A percentile compares a stretch with the other conserved stretches of the same genome.
Conservation (phyloP, 2,888 invertebrate species). For the Ichneumoninae sp. region DNA sequence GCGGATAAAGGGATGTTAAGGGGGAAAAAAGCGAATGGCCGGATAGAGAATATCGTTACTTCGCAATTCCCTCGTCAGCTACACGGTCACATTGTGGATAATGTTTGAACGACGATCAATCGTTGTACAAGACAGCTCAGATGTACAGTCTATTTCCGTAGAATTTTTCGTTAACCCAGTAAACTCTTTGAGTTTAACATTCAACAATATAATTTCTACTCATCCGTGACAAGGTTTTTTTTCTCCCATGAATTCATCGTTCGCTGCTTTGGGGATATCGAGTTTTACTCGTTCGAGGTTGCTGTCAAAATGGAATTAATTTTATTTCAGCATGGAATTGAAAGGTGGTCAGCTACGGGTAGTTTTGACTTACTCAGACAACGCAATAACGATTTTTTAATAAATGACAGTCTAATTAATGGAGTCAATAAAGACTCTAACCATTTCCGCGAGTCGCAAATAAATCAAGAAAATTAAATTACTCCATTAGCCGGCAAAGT, state of each 20-base stretch:
- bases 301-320: neutral
- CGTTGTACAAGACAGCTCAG: neutral
- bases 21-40: neutral
- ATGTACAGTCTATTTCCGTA: neutral
- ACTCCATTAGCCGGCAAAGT: neutral
- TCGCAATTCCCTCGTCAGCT: neutral
- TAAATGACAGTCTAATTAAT: neutral
- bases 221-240: neutral
- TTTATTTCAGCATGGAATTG: neutral
- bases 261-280: neutral
- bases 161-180: neutral
- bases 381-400: neutral
- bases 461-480: neutral
- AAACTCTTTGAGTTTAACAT: neutral
- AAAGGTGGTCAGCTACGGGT: neutral
- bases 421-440: neutral
- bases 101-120: neutral
- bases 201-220: neutral
- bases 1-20: conserved; percentile 26
- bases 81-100: neutral
- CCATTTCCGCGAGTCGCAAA: neutral
- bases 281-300: too few relatives aligned
- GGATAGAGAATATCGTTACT: conserved; percentile 4
- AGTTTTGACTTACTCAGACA: neutral
- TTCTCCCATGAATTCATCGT: neutral